A percentile compares a stretch with the other conserved stretches of the same genome.
Evolutionary conservation across 2,113 vertebrate species (phyloP).

Genomic region (Catharus bicknelli): DNA sequence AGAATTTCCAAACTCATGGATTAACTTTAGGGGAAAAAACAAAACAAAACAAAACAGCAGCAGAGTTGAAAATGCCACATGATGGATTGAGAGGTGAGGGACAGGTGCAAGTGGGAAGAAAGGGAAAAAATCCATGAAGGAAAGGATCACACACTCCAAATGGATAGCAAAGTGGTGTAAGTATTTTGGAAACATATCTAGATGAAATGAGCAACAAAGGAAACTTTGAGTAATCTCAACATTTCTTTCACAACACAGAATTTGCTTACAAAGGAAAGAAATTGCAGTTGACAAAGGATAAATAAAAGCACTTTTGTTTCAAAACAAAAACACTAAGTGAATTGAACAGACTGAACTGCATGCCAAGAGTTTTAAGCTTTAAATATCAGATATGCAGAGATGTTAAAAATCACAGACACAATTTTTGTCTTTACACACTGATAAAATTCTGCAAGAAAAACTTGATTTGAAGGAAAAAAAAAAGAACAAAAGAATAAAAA

Average conservation of each 20-base stretch:
- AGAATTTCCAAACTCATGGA: neutral
- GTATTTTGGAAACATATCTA: neutral
- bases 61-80: neutral
- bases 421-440: neutral
- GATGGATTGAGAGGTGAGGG: neutral
- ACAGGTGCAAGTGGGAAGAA: neutral
- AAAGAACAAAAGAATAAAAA: neutral
- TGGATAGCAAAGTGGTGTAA: neutral
- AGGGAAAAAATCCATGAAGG: neutral
- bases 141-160: neutral
- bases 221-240: neutral
- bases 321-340: neutral
- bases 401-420: neutral
- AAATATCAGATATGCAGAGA: neutral
- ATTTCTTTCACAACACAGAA: neutral
- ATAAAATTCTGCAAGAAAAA: neutral
- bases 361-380: neutral
- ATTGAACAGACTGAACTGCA: neutral
- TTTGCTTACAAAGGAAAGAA: neutral
- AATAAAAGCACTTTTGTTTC: neutral
- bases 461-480: neutral
- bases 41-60: neutral
- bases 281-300: neutral
- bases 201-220: neutral
- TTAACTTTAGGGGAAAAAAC: neutral